Evolutionary conservation across 2,113 vertebrate genomes (phyloP).

Genomic region (Apus apus): DNA sequence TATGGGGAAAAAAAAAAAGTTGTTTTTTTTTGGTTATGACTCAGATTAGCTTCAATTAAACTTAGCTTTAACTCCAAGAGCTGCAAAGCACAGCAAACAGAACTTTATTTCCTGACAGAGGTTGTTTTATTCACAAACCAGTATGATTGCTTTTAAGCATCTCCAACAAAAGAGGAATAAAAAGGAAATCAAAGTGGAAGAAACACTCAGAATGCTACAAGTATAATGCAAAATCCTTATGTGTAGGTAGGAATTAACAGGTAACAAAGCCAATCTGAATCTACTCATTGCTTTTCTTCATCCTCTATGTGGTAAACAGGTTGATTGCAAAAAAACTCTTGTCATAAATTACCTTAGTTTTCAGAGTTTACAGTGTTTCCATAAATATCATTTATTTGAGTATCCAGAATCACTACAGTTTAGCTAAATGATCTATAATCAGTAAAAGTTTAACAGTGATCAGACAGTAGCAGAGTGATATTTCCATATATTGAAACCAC

Average conservation of each 20-base stretch:
- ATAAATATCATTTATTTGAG: neutral
- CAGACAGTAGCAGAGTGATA: neutral
- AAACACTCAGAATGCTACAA: neutral
- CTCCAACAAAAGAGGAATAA: neutral
- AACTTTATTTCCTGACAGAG: neutral
- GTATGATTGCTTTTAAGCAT: neutral
- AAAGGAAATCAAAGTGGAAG: neutral
- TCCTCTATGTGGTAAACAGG: neutral
- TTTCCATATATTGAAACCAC: neutral
- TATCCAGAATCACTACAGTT: conserved; percentile 1
- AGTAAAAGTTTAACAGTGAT: conserved; percentile 6
- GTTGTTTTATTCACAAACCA: neutral
- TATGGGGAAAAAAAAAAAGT: neutral
- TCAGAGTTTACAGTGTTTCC: neutral
- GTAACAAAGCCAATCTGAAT: neutral
- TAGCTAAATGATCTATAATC: conserved; percentile 33
- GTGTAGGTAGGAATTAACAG: neutral
- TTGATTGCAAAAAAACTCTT: neutral
- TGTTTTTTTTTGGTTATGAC: neutral
- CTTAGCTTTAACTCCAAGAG: neutral
- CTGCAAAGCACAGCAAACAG: neutral
- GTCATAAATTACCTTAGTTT: neutral
- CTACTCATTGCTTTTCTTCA: neutral
- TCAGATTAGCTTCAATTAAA: neutral
- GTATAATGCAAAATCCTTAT: neutral